Conservation (phyloP, 2,113 vertebrate genomes). For the Melanerpes formicivorus region DNA sequence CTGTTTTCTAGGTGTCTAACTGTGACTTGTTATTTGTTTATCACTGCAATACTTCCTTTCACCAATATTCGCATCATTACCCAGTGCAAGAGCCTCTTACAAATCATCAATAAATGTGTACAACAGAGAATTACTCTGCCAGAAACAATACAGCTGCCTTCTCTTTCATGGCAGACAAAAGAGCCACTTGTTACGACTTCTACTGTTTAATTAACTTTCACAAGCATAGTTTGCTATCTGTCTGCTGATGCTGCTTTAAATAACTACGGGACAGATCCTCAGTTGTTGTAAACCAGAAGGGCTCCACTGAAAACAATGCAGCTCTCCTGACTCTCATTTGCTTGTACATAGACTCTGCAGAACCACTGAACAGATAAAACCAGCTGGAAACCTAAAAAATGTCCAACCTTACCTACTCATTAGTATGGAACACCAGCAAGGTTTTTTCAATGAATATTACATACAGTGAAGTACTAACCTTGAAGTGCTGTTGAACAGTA, state of each 20-base stretch:
- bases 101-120: slow-evolving; percentile 33
- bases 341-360: not conserved
- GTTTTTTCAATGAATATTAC: slow-evolving; percentile 48
- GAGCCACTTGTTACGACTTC: slow-evolving; percentile 35
- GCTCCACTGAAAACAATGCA: not conserved
- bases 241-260: slow-evolving; percentile 30
- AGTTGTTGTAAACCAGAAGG: not conserved
- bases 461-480: slow-evolving; percentile 42
- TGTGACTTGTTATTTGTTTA: slow-evolving; percentile 19
- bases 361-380: slow-evolving; percentile 6
- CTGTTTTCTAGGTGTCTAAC: not conserved
- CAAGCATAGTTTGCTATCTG: slow-evolving; percentile 12
- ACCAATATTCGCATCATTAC: slow-evolving; percentile 27
- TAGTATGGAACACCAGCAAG: slow-evolving; percentile 42
- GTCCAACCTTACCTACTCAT: slow-evolving; percentile 15
- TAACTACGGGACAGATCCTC: not conserved
- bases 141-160: slow-evolving; percentile 56
- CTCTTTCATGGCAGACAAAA: slow-evolving; percentile 37
- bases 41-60: not conserved
- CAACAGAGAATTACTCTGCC: slow-evolving; percentile 53
- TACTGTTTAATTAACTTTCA: slow-evolving; percentile 63
- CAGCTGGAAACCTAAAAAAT: slow-evolving; percentile 30
- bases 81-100: slow-evolving; percentile 20
- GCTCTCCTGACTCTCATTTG: not conserved
- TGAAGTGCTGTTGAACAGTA: slow-evolving; percentile 40